These are phyloP conservation scores for Rutpela maculata DNA, from an alignment of 2,888 invertebrate genomes.

Conservation along the genomic window DNA sequence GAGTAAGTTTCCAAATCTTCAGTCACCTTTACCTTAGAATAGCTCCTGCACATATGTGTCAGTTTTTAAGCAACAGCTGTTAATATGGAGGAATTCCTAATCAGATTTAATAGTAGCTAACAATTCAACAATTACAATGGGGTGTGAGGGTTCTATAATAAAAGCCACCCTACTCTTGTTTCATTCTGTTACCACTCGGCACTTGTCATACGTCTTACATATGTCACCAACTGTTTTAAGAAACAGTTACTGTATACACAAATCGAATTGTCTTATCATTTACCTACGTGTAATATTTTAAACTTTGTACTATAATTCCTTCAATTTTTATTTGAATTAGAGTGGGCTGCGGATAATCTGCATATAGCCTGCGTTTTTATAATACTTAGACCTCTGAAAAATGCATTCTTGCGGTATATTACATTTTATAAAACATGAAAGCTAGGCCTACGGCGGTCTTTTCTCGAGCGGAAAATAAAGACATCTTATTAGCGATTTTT, in stretches of 20 bases:
- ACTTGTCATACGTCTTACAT: slow-evolving; percentile 8
- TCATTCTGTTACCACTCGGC: slow-evolving; percentile 8
- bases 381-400: no score
- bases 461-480: no score
- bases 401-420: no score
- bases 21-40: not conserved
- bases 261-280: not conserved
- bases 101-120: slow-evolving; percentile 18
- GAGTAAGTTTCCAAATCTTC: slow-evolving; percentile 1
- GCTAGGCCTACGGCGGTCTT: no score
- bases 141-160: slow-evolving; percentile 25
- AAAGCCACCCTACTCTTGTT: not conserved
- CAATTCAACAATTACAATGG: slow-evolving; percentile 27
- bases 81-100: slow-evolving; percentile 23
- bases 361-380: no score
- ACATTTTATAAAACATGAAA: no score
- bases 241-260: no score
- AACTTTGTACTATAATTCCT: no score
- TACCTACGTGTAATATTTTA: no score
- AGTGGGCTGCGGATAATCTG: no score
- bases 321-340: no score
- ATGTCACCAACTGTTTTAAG: not conserved
- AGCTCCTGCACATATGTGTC: not conserved
- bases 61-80: not conserved
- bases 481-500: no score